Evolutionary conservation across 2,113 vertebrate species (phyloP), one percentile per base, ranked within the genome.

Genomic region (Mesitornis unicolor): DNA sequence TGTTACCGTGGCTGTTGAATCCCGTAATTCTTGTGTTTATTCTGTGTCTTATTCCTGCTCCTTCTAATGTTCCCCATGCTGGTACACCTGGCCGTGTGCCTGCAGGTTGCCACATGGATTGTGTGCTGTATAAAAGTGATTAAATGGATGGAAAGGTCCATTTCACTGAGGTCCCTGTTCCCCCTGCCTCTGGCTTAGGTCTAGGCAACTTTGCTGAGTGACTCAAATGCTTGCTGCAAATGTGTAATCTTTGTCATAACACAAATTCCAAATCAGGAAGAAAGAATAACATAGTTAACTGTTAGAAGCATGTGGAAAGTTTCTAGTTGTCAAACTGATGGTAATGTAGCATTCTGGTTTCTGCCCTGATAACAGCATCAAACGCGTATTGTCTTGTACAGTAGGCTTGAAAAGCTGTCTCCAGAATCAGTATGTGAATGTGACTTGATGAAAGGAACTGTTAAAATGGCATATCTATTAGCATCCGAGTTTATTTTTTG

Each of bases 21-120:
- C n/a, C n/a, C n/a, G n/a, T n/a, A n/a, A n/a, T n/a, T n/a, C n/a
- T n/a, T n/a, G n/a, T n/a, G n/a, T n/a, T n/a, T n/a, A n/a, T n/a
- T n/a, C 59, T 12, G 15, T 18, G 26, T 38, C 54, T 43, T 14
- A 3, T 21, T 70, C 16, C 43, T 20, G 3, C 50, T 29, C 6
- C 16, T 45, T 40, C 7, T 45, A 2, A 3, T n/a, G n/a, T n/a
- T 33, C 51, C 48, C 24, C 42, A 0, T 10, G 53, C 38, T 9
- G 0, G 9, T 3, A 2, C 31, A 0, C 13, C 35, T 16, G 4
- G 24, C 12, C 8, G 7, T 18, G 21, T 36, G 45, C 85, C 25
- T 11, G 42, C 91, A 4, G 33, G 35, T 29, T 10, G 45, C 70
- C 43, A 1, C 4, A 64, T 9, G 73, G 22, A 3, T 9, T n/a